Conservation (phyloP, 2,888 invertebrate species). For the Lochmaea crataegi region DNA sequence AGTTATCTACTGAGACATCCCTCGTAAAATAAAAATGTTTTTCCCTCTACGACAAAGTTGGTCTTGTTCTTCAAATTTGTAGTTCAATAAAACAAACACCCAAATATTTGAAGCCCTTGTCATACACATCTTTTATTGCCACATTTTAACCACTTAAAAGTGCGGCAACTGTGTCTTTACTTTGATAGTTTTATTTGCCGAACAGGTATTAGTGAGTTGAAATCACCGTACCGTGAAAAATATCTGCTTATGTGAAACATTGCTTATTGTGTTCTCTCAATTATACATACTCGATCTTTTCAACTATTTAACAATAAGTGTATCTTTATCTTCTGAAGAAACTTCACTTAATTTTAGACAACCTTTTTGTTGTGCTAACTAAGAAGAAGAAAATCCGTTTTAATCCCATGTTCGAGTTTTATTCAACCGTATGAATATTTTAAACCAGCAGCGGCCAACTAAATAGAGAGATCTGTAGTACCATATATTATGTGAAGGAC, state of each 20-base stretch:
- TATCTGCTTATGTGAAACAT: constrained; percentile 33
- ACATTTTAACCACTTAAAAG: not conserved
- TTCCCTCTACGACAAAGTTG: no score
- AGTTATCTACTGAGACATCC: no score
- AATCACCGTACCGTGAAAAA: constrained; percentile 14
- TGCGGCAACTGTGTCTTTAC: constrained; percentile 4
- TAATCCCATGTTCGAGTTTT: constrained; percentile 35
- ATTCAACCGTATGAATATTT: constrained; percentile 34
- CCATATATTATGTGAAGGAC: not conserved
- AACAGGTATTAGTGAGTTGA: constrained; percentile 11
- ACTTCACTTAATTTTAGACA: constrained; percentile 26
- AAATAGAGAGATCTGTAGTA: not conserved
- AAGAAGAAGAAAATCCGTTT: constrained; percentile 32
- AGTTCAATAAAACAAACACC: not conserved
- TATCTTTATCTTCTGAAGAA: constrained; percentile 30
- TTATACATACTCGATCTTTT: constrained; percentile 26
- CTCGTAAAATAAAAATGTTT: no score
- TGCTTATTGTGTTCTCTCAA: constrained; percentile 14
- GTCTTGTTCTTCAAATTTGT: no score
- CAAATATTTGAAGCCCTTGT: not conserved
- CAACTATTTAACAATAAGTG: constrained; percentile 33
- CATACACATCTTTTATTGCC: not conserved
- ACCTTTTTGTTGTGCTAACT: constrained; percentile 29
- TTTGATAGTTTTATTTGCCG: constrained; percentile 11
- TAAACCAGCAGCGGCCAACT: not conserved